phyloP scores from a whole-genome alignment of 2,888 invertebrate species.

The Folsomia candida region DNA sequence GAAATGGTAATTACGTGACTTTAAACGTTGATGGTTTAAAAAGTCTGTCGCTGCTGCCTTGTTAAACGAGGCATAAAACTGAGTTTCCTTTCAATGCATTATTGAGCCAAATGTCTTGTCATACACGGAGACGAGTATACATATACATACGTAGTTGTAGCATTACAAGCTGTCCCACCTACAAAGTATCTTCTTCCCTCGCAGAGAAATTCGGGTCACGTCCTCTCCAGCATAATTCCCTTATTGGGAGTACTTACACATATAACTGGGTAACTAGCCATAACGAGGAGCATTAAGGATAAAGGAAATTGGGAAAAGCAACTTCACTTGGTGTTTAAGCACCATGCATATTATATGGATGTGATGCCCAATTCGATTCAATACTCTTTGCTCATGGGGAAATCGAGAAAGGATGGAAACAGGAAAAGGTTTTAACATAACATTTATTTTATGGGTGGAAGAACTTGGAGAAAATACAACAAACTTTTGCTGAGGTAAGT shows the following conservation, averaged over 20 bases:
- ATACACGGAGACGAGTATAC: too few relatives aligned
- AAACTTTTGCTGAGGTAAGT: too few relatives aligned
- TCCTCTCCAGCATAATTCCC: neutral
- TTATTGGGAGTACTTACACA: constrained; percentile 16
- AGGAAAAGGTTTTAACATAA: neutral
- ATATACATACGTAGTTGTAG: too few relatives aligned
- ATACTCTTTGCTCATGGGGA: neutral
- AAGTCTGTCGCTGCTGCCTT: too few relatives aligned
- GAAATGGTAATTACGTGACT: too few relatives aligned
- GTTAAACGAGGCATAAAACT: too few relatives aligned
- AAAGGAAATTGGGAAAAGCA: constrained; percentile 9
- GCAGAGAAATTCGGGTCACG: neutral
- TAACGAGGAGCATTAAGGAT: constrained; percentile 16
- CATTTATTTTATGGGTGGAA: constrained; percentile 4
- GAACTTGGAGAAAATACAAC: too few relatives aligned
- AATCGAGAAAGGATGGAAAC: neutral
- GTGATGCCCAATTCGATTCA: neutral
- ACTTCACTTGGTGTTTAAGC: constrained; percentile 3
- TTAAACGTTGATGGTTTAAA: too few relatives aligned
- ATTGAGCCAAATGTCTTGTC: too few relatives aligned
- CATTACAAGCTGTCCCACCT: too few relatives aligned
- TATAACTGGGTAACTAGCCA: constrained; percentile 25
- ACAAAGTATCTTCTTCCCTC: neutral
- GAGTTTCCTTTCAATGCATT: too few relatives aligned
- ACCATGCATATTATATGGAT: neutral